Conservation (phyloP, 2,797 vertebrate species). For the Propithecus perrieri region DNA sequence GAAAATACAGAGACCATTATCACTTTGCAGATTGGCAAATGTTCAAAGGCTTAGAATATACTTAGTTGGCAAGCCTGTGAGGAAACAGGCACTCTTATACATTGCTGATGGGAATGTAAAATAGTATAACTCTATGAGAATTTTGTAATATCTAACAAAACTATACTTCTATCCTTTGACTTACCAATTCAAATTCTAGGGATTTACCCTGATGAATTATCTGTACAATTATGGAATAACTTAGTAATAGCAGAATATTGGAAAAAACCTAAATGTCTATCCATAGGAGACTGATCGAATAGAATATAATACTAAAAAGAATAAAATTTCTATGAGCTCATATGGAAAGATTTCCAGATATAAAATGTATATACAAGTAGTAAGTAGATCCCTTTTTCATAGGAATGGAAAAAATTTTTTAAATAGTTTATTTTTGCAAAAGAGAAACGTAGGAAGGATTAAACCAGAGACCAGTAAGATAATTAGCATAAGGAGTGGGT, state of each 20-base stretch:
- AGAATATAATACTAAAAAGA: neutral
- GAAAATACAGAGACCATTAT: neutral
- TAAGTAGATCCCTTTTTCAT: neutral
- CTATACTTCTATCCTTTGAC: neutral
- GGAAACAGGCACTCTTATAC: neutral
- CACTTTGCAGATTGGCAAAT: neutral
- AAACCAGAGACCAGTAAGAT: neutral
- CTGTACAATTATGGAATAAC: neutral
- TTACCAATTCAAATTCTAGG: neutral
- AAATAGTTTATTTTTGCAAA: neutral
- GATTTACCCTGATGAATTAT: neutral
- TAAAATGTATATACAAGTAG: neutral
- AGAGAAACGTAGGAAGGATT: neutral
- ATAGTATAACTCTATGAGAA: neutral
- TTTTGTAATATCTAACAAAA: slow-evolving; percentile 1
- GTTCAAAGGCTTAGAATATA: neutral
- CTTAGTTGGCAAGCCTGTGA: neutral
- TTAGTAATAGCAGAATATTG: neutral
- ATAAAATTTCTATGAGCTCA: neutral
- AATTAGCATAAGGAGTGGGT: neutral
- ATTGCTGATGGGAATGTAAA: neutral
- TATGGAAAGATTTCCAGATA: neutral
- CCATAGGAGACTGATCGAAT: neutral
- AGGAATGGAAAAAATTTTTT: neutral
- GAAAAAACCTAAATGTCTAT: neutral